Evolutionary conservation across 2,797 vertebrate genomes (phyloP), one percentile per base, ranked within the genome.

Genomic region (Sebastes umbrosus): DNA sequence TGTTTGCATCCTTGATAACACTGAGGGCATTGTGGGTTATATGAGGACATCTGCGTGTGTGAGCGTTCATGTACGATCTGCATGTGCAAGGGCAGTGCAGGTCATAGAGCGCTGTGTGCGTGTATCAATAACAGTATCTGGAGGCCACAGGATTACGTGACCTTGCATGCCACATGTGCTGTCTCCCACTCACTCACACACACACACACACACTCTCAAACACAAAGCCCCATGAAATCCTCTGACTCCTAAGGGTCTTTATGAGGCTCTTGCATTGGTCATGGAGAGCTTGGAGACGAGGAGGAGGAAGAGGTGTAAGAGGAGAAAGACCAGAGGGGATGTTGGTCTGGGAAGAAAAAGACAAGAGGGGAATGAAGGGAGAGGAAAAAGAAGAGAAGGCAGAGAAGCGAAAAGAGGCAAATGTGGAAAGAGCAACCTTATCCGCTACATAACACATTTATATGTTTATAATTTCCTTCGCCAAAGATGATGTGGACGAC

Each of bases 121-220:
- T 86, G 86, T 86, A 80, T 90, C 83, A 87, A 82, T 88, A 92
- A 85, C 88, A 78, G 82, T 86, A 85, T 92, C 85, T 88, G 63
- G 80, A 90, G 81, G 89, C 86, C 87, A 72, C 69, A 34, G 90
- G 81, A 90, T 90, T 92, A 90, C 52, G 77, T 91, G 91, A 92
- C 90, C 92, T 93, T 88, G 89, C 80, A 83, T 87, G 85, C 90
- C 86, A 87, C 87, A 85, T 90, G 86, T 77, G 73, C 76, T 70
- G 87, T 90, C 86, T 80, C 84, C 31, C 46, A 64, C 77, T 54
- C 55, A 69, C 70, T n/a, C 57, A 18, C 57, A 65, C 63, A 68
- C 52, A 34, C 52, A 50, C 80, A 63, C 31, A 54, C 50, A 74
- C 67, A 32, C 14, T 65, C 55, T 59, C 69, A 76, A 69, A 88